Conservation (phyloP, 2,113 vertebrate genomes). For the Takifugu bimaculatus region DNA sequence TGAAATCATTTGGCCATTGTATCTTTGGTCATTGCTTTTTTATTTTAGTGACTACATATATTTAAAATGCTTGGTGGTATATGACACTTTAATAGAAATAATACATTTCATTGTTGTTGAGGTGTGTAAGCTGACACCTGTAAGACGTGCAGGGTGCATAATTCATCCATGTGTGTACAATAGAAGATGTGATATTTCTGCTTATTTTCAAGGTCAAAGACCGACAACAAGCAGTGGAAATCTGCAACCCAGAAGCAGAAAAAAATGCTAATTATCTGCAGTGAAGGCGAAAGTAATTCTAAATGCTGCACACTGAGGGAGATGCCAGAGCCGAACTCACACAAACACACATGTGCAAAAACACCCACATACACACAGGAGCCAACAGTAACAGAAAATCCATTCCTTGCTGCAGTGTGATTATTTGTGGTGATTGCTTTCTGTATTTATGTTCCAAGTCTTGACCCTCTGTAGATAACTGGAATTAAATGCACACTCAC, state of each 20-base stretch:
- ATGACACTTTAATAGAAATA: no score
- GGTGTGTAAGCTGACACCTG: no score
- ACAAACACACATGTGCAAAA: conserved; percentile 22
- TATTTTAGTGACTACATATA: no score
- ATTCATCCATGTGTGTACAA: no score
- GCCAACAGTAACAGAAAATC: conserved; percentile 31
- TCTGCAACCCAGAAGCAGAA: conserved; percentile 35
- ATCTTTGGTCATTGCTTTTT: no score
- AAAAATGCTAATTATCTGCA: conserved; percentile 58
- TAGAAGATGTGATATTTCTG: not conserved
- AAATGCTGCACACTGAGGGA: conserved; percentile 38
- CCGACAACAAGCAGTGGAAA: conserved; percentile 9
- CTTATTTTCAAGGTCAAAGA: conserved; percentile 25
- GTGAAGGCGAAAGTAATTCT: conserved; percentile 46
- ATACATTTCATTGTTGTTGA: no score
- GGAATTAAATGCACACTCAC: not conserved
- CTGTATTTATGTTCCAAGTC: conserved; percentile 34
- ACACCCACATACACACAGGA: conserved; percentile 11
- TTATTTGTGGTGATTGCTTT: conserved; percentile 49
- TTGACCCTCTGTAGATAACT: conserved; percentile 23
- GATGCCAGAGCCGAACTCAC: conserved; percentile 29
- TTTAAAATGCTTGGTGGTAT: no score
- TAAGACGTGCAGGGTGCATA: no score
- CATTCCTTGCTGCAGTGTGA: conserved; percentile 52
- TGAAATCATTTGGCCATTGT: no score